Conservation (phyloP, 2,888 invertebrate species). For the Eubasilissa splendida region DNA sequence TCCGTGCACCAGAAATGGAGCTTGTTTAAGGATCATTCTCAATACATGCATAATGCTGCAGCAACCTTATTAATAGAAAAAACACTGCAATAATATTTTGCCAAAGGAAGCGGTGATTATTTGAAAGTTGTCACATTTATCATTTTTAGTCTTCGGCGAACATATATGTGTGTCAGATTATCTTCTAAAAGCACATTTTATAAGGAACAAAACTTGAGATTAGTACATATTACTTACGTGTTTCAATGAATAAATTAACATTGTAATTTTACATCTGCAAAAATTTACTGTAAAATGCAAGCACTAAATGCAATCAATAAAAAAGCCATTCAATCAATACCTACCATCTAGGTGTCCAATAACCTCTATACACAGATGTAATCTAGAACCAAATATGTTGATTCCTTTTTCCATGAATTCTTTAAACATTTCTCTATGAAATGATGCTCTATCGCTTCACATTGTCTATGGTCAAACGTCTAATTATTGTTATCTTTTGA, state of each 20-base stretch:
- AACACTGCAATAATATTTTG: no score
- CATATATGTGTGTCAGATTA: no score
- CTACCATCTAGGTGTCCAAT: slow-evolving; percentile 59
- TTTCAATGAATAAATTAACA: background rate
- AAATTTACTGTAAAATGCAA: slow-evolving; percentile 6
- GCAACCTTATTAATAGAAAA: no score
- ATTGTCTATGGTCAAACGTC: slow-evolving; percentile 56
- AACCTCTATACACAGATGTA: slow-evolving; percentile 53
- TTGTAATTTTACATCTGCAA: slow-evolving; percentile 20
- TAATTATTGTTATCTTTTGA: slow-evolving; percentile 54
- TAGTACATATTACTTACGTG: no score
- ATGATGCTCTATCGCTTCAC: slow-evolving; percentile 55
- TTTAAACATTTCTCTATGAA: slow-evolving; percentile 44
- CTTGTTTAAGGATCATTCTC: no score
- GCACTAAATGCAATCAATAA: slow-evolving; percentile 25
- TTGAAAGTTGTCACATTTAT: no score
- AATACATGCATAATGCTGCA: no score
- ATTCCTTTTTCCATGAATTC: slow-evolving; percentile 15
- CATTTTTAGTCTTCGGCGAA: no score
- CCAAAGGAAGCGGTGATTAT: no score
- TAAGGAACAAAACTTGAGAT: no score
- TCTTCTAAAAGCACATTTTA: no score
- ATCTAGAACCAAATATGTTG: slow-evolving; percentile 46
- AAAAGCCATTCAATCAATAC: slow-evolving; percentile 54
- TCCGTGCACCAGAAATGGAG: no score